Conservation (phyloP, 2,113 vertebrate genomes). For the Hippocampus mohnikei region DNA sequence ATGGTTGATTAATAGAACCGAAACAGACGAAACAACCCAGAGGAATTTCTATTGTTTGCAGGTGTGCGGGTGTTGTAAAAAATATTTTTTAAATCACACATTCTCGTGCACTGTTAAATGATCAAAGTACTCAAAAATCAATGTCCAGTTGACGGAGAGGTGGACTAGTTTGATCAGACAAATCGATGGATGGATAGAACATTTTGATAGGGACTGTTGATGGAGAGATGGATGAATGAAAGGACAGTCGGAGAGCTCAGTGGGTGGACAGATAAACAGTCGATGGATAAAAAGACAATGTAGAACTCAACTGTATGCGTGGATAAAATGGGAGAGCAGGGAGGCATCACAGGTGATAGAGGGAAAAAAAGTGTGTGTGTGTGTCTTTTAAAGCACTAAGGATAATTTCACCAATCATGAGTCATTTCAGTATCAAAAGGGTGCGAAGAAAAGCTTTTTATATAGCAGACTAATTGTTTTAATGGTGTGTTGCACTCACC, state of each 20-base stretch:
- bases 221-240: not conserved
- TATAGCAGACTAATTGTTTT: slow-evolving; percentile 62
- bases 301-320: slow-evolving; percentile 19
- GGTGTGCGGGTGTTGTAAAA: too few relatives aligned
- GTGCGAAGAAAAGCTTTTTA: slow-evolving; percentile 52
- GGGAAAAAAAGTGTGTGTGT: slow-evolving; percentile 8
- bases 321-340: slow-evolving; percentile 10
- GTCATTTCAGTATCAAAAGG: slow-evolving; percentile 60
- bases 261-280: not conserved
- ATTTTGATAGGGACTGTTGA: too few relatives aligned
- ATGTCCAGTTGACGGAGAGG: not conserved
- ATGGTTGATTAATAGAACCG: not conserved
- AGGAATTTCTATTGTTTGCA: not conserved
- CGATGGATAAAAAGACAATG: too few relatives aligned
- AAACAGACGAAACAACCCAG: not conserved
- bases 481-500: slow-evolving; percentile 52
- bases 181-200: not conserved
- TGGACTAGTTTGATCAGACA: not conserved
- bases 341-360: slow-evolving; percentile 43
- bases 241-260: too few relatives aligned
- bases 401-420: slow-evolving; percentile 48
- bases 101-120: not conserved
- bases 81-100: not conserved
- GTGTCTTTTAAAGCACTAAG: slow-evolving; percentile 40
- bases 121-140: not conserved